Evolutionary conservation across 1,140 invertebrate genomes (phyloP).

Genomic region (Leptopilina clavipes): DNA sequence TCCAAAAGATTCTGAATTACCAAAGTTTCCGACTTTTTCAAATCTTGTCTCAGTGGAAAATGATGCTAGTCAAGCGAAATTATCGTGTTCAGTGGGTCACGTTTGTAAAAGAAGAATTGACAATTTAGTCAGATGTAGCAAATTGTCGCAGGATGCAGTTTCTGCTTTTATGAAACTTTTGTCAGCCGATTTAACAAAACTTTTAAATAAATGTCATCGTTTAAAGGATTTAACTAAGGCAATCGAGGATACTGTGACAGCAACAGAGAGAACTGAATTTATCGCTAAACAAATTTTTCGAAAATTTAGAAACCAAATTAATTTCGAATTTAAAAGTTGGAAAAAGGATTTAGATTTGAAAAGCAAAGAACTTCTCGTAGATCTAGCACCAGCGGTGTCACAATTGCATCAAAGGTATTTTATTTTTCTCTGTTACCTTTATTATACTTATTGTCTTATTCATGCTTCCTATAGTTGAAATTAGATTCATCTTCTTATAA

Average conservation of each 20-base stretch:
- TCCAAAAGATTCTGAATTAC: conserved; percentile 79
- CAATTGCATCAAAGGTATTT: conserved; percentile 77
- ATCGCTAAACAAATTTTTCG: conserved; percentile 61
- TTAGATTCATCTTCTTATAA: too few relatives aligned
- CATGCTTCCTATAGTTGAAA: too few relatives aligned
- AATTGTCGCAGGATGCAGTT: conserved; percentile 81
- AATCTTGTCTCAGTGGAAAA: conserved; percentile 89
- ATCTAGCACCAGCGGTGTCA: conserved; percentile 74
- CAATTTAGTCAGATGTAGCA: conserved; percentile 78
- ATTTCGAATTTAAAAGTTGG: conserved; percentile 64
- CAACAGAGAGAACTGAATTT: conserved; percentile 63
- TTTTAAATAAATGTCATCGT: conserved; percentile 74
- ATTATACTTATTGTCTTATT: too few relatives aligned
- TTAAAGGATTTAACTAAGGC: conserved; percentile 73
- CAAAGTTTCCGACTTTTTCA: conserved; percentile 89
- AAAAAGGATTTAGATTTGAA: conserved; percentile 68
- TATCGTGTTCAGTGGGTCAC: conserved; percentile 91
- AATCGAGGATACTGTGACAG: conserved; percentile 70
- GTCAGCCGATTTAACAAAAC: conserved; percentile 74
- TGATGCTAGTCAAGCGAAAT: conserved; percentile 91
- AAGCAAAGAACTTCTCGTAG: conserved; percentile 69
- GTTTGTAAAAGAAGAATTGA: conserved; percentile 88
- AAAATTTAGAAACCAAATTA: conserved; percentile 58
- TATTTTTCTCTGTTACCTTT: conserved; percentile 42
- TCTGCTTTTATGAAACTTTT: conserved; percentile 79